Base-by-base conservation (phyloP, 2,113 vertebrate species). In the Prunella himalayana region DNA sequence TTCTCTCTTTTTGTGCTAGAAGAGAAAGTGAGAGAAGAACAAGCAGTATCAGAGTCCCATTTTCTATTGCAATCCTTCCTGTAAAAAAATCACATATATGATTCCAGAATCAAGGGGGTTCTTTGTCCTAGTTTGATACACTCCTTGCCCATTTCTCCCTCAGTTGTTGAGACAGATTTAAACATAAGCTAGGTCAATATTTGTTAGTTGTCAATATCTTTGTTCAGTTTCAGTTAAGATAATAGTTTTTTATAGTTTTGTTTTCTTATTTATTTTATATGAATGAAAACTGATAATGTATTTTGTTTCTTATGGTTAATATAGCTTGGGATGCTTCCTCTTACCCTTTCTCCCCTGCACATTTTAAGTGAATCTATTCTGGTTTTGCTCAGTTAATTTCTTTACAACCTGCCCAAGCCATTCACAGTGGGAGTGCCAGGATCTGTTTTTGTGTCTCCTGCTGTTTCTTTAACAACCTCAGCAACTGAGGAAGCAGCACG, bases 311-410 rank as follows among this genome's bases (percentile, higher is more conserved):
- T 65, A 25, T 92, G 30, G 13, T 82, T 79, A 64, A 54, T 44
- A n/a, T 78, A 81, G 39, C 45, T 93, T 80, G 63, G 20, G 78
- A 31, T 86, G n/a, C 33, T 93, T 82, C 37, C 16, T 77, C 27
- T 49, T 64, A 47, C 19, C 21, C 17, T 80, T 90, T 88, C 30
- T 35, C 0, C 5, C 10, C 15, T 47, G 25, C 16, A 51, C 16
- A 7, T 88, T 88, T 90, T 77, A 70, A 69, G 42, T 61, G 71
- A 77, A 66, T 71, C 5, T 37, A 14, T 73, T 93, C 71, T 86
- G 59, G 35, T 73, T 94, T 94, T 90, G 54, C 86, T 93, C 76
- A 50, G 71, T 83, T 90, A 95, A 94, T 79, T 93, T 89, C 60
- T 94, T 94, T 88, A 86, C 60, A 77, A 28, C 3, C 7, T 93